A percentile compares a stretch with the other conserved stretches of the same genome.
phyloP scores from a whole-genome alignment of 1,140 invertebrate species.

The Drosophila gunungcola region DNA sequence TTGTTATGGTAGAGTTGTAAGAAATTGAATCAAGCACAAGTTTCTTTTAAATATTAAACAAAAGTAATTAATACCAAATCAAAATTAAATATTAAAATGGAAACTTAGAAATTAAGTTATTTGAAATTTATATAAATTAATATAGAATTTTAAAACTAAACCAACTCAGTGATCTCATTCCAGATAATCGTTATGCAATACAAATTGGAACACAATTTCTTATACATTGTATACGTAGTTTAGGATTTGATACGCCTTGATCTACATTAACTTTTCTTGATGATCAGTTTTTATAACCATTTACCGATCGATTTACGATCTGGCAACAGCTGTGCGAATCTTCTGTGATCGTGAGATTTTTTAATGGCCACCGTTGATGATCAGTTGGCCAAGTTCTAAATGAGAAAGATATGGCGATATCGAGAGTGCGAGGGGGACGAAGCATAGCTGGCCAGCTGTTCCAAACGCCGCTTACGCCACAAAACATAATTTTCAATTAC shows the following conservation, averaged over 20 bases:
- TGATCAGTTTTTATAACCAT: constrained; percentile 16
- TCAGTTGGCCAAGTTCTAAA: constrained; percentile 11
- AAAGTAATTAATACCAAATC: too few species aligned
- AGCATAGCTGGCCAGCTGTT: constrained; percentile 58
- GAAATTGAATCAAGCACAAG: too few species aligned
- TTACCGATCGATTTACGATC: constrained; percentile 35
- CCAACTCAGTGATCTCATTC: not conserved
- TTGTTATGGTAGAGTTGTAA: constrained; percentile 4
- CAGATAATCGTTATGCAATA: not conserved
- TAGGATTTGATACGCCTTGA: constrained; percentile 2
- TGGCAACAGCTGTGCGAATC: constrained; percentile 42
- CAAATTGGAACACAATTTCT: not conserved
- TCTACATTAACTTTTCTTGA: constrained; percentile 20
- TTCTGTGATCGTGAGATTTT: constrained; percentile 32
- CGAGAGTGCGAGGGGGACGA: constrained; percentile 1
- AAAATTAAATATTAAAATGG: too few species aligned
- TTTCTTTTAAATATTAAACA: too few species aligned
- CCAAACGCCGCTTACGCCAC: constrained; percentile 66
- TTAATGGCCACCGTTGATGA: constrained; percentile 10
- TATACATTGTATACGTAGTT: not conserved
- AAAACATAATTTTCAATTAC: constrained; percentile 83
- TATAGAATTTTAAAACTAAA: not conserved
- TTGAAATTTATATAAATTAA: too few species aligned
- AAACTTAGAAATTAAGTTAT: too few species aligned
- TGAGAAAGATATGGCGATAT: not conserved